Evolutionary conservation across 2,888 invertebrate genomes (phyloP).

Genomic region (Aleiodes testaceus): DNA sequence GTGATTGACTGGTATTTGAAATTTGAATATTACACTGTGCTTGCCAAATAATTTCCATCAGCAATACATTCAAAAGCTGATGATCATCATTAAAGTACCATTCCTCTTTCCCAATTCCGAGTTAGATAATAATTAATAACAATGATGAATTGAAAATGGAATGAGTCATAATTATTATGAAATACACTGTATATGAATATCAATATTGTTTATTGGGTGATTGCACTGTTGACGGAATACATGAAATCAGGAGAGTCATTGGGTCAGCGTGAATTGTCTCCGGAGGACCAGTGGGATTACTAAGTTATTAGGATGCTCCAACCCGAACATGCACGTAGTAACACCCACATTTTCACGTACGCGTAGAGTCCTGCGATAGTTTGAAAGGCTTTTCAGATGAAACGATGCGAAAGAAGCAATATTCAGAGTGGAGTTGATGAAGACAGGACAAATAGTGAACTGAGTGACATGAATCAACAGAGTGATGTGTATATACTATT

Average conservation of each 20-base stretch:
- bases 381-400: not conserved
- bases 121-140: slow-evolving; percentile 5
- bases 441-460: slow-evolving; percentile 22
- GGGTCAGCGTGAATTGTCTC: slow-evolving; percentile 52
- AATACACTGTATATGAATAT: not conserved
- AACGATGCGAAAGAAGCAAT: not conserved
- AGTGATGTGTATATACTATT: too few relatives aligned
- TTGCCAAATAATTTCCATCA: slow-evolving; percentile 21
- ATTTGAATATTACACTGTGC: slow-evolving; percentile 12
- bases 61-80: slow-evolving; percentile 11
- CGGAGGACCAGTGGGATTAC: slow-evolving; percentile 2
- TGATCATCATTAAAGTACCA: slow-evolving; percentile 1
- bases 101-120: not conserved
- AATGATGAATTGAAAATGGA: not conserved
- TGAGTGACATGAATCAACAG: not conserved
- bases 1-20: slow-evolving; percentile 7
- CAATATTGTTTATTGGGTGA: not conserved
- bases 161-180: not conserved
- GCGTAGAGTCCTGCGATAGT: slow-evolving; percentile 37
- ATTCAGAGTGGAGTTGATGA: slow-evolving; percentile 11
- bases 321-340: slow-evolving; percentile 34
- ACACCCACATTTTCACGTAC: slow-evolving; percentile 38
- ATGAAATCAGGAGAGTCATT: slow-evolving; percentile 49
- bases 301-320: slow-evolving; percentile 7
- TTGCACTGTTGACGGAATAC: not conserved